Percentiles rank a stretch among this genome's conserved stretches.
These are phyloP conservation scores for Halesus radiatus DNA, from an alignment of 1,140 invertebrate species.

Conservation along the genomic window DNA sequence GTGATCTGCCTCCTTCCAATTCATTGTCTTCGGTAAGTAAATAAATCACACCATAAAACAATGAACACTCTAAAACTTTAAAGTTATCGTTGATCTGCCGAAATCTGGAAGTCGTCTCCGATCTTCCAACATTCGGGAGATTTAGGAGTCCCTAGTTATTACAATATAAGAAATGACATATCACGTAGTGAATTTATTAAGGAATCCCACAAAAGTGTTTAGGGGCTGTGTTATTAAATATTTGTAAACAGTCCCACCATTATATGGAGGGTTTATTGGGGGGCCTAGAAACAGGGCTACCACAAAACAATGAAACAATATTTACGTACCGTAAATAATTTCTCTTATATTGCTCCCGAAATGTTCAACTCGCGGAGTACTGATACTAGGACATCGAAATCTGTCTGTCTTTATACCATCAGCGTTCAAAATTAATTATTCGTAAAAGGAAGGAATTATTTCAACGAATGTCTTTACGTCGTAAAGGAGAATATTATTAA, in stretches of 20 bases:
- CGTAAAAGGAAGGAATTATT: too few species aligned
- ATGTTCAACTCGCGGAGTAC: too few species aligned
- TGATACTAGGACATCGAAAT: too few species aligned
- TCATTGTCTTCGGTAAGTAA: background rate
- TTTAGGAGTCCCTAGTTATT: slow-evolving; percentile 17
- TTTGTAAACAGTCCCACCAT: slow-evolving; percentile 33
- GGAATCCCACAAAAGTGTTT: slow-evolving; percentile 40
- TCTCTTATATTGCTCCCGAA: too few species aligned
- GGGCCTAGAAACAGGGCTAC: background rate
- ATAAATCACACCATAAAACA: slow-evolving; percentile 18
- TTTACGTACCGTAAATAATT: too few species aligned
- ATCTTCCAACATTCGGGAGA: slow-evolving; percentile 24
- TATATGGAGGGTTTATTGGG: slow-evolving; percentile 32
- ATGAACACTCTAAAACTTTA: background rate
- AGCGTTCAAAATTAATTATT: too few species aligned
- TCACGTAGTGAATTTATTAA: slow-evolving; percentile 40
- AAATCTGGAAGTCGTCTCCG: background rate
- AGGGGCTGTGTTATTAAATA: slow-evolving; percentile 31
- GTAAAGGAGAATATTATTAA: too few species aligned
- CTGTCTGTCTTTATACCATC: too few species aligned
- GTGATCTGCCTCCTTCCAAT: too few species aligned
- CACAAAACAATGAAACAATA: background rate
- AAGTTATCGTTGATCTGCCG: slow-evolving; percentile 24
- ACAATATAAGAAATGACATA: slow-evolving; percentile 20
- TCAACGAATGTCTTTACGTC: too few species aligned